A percentile compares a stretch with the other conserved stretches of the same genome.
Evolutionary conservation across 2,888 invertebrate genomes (phyloP).

Genomic region (Microctonus hyperodae): DNA sequence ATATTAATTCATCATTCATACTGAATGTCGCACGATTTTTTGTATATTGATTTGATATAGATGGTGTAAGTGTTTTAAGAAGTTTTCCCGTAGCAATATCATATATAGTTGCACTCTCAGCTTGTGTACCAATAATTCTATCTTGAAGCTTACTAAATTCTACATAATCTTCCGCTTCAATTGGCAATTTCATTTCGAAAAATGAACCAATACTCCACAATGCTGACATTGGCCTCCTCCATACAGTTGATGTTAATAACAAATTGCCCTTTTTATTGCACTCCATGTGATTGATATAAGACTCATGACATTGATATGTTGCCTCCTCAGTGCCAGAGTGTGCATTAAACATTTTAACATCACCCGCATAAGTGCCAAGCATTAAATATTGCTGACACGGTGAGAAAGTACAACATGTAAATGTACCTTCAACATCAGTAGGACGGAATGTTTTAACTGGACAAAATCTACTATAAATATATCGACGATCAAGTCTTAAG

Average conservation of each 20-base stretch:
- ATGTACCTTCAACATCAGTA: constrained; percentile 76
- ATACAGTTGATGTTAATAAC: constrained; percentile 85
- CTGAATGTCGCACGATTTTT: constrained; percentile 95
- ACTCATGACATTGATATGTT: constrained; percentile 83
- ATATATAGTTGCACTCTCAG: constrained; percentile 84
- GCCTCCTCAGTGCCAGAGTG: constrained; percentile 84
- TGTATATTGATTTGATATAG: constrained; percentile 90
- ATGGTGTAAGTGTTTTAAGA: constrained; percentile 77
- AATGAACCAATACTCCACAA: constrained; percentile 74
- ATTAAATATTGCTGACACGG: constrained; percentile 73
- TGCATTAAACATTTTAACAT: constrained; percentile 87
- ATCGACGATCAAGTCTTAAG: constrained; percentile 77
- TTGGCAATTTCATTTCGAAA: constrained; percentile 64
- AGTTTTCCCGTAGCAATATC: constrained; percentile 84
- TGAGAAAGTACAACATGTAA: constrained; percentile 76
- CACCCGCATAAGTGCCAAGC: constrained; percentile 90
- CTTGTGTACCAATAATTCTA: constrained; percentile 87
- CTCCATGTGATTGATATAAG: constrained; percentile 84
- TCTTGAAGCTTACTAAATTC: constrained; percentile 93
- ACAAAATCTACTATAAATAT: constrained; percentile 84
- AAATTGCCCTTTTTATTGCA: constrained; percentile 74
- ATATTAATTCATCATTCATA: constrained; percentile 91
- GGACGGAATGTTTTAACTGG: constrained; percentile 77
- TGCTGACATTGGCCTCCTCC: constrained; percentile 83
- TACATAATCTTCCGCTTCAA: constrained; percentile 87